Evolutionary conservation across 2,113 vertebrate species (phyloP), one percentile per base, ranked within the genome.

Genomic region (Eidolon helvum): DNA sequence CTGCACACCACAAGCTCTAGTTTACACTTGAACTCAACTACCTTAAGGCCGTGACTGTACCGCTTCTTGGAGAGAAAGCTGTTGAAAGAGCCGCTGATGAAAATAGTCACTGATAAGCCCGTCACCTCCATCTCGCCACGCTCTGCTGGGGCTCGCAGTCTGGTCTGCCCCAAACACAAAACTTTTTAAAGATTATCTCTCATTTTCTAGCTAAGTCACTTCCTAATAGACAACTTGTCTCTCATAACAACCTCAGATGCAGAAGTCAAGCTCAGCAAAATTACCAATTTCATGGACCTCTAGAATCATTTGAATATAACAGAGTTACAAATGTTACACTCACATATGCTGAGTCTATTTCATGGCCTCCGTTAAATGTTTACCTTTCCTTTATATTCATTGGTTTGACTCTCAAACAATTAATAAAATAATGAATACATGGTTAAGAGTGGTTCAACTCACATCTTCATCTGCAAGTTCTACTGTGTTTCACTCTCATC

Each of bases 1-100:
- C 98, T 98, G 4, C 99, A 99, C 35, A 99, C 98, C 92, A 99
- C 98, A 97, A 99, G 97, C 98, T 99, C 99, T 97, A 99, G 91
- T 87, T 99, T 99, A 48, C 98, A 98, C 99, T 99, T 99, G 28
- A 99, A 98, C 71, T 99, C 99, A 8, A 99, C 99, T 91, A 99
- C 95, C n/a, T 98, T 99, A 69, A 99, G 98, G 38, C 99, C 98
- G 82, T 99, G 98, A 68, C 98, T 98, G 96, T 99, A 99, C 38
- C 98, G 98, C 89, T 99, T 98, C 57, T 98, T 97, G 7, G 96
- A 96, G 69, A 99, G 98, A 85, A 99, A 99, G 40, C 98, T 98
- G 90, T 98, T 99, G 40, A 99, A 94, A 88, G 98, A 99, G 98
- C 98, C 99, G 45, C 99, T 99, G 69, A 99, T 71, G 72, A 99